Evolutionary conservation across 2,888 invertebrate species (phyloP).

Genomic region (Piscicola geometra): DNA sequence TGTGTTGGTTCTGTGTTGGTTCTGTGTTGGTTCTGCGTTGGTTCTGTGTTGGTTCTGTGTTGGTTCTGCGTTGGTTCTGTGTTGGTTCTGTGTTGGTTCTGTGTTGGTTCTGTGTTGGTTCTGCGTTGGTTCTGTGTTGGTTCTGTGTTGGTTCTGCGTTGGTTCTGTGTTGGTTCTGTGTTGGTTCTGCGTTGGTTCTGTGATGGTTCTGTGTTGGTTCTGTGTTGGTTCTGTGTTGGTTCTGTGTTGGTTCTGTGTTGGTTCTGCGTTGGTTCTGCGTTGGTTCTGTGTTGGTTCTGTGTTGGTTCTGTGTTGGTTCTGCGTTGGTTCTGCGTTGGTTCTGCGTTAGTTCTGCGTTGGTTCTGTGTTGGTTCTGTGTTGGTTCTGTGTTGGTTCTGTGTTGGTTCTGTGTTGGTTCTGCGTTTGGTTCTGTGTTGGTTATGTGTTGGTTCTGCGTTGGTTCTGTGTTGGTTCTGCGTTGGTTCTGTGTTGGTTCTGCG

Average conservation of each 20-base stretch:
- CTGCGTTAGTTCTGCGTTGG: no score
- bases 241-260: background rate
- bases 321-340: no score
- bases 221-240: background rate
- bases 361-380: no score
- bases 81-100: background rate
- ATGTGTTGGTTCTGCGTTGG: no score
- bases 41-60: background rate
- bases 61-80: background rate
- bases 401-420: no score
- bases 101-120: background rate
- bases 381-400: no score
- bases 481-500: no score
- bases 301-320: background rate
- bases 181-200: background rate
- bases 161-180: background rate
- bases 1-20: background rate
- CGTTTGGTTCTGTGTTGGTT: no score
- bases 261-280: background rate
- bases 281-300: background rate
- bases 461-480: no score
- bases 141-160: background rate
- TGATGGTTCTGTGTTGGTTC: background rate
- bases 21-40: background rate
- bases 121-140: background rate